phyloP scores from a whole-genome alignment of 2,888 invertebrate species.

The Cancer borealis region DNA sequence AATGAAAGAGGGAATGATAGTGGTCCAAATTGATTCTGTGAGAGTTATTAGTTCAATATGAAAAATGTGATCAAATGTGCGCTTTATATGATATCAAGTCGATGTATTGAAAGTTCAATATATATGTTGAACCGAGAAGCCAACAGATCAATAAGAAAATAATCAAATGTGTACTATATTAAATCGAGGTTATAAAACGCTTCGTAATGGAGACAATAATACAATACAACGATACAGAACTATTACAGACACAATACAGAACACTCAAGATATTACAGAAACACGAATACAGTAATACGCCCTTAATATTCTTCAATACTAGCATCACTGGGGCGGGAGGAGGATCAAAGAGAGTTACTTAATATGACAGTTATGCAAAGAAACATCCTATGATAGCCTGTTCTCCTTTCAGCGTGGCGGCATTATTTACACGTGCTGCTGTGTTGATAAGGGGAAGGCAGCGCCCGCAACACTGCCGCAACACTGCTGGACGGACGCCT shows the following conservation, averaged over 20 bases:
- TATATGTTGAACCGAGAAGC: no score
- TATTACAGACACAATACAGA: background rate
- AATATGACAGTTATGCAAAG: background rate
- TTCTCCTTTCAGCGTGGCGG: background rate
- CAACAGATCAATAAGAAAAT: no score
- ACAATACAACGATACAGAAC: no score
- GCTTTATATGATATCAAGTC: no score
- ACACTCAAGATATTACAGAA: background rate
- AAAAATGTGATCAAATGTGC: no score
- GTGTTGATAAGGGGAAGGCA: background rate
- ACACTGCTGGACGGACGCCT: slow-evolving; percentile 30
- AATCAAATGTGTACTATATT: no score
- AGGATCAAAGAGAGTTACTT: background rate
- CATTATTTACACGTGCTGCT: slow-evolving; percentile 4
- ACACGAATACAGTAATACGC: background rate
- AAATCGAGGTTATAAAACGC: no score
- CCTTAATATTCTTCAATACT: background rate
- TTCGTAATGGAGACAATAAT: no score
- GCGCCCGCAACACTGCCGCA: background rate
- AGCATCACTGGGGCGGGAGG: background rate
- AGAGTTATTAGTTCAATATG: background rate
- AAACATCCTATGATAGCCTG: background rate
- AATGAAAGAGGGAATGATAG: background rate
- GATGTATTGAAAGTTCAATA: no score
- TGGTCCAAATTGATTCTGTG: background rate